Percentiles rank a stretch among this genome's conserved stretches.
Conservation (phyloP, 2,888 invertebrate genomes). For the Rhyacophila evoluta region DNA sequence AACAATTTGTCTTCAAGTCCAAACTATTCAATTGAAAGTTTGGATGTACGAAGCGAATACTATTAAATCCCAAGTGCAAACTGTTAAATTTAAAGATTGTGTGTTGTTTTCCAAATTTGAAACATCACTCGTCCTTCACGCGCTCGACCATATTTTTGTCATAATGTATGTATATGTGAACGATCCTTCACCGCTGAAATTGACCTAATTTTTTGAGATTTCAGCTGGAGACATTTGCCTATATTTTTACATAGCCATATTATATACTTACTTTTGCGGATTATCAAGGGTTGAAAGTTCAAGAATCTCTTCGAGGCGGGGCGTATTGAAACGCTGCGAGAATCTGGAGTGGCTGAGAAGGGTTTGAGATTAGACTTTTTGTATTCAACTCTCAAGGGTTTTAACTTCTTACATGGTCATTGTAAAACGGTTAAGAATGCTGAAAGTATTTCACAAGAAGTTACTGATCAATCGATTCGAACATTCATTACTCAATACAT, state of each 20-base stretch:
- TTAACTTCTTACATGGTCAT: too few species aligned
- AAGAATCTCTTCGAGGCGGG: neutral
- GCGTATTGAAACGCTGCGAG: slow-evolving; percentile 6
- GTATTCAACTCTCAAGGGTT: too few species aligned
- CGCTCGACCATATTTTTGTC: neutral
- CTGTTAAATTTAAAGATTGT: too few species aligned
- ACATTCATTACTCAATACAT: too few species aligned
- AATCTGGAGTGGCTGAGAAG: neutral
- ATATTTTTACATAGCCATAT: neutral
- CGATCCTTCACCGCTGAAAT: neutral
- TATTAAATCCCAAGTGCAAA: too few species aligned
- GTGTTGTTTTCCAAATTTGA: neutral
- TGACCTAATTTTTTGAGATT: slow-evolving; percentile 8
- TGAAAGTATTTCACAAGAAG: too few species aligned
- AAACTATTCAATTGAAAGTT: too few species aligned
- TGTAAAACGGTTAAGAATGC: too few species aligned
- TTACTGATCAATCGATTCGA: too few species aligned
- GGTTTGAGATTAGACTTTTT: too few species aligned
- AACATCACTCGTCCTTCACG: neutral
- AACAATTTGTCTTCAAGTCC: too few species aligned
- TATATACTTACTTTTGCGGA: neutral
- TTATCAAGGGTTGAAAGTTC: slow-evolving; percentile 5
- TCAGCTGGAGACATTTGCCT: neutral
- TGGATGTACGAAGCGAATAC: too few species aligned
- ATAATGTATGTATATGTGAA: neutral